Conservation (phyloP, 2,888 invertebrate species). For the Pseudococcus viburni region DNA sequence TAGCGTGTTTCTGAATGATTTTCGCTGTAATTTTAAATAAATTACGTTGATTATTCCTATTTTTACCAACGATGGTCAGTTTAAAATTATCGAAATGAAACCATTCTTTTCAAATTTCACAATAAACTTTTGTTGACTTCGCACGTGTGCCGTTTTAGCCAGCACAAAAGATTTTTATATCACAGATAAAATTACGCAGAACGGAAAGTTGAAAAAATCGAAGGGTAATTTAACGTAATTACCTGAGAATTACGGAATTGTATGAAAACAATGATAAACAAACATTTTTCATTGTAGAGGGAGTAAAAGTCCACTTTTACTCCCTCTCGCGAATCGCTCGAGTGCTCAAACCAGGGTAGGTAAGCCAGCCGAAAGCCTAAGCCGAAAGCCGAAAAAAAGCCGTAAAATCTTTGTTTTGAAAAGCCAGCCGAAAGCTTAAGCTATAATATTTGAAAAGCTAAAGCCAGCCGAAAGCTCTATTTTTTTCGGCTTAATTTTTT, state of each 20-base stretch:
- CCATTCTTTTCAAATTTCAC: background rate
- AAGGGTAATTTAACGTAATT: background rate
- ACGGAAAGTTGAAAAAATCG: background rate
- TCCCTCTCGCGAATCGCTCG: too few relatives aligned
- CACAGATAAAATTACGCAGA: background rate
- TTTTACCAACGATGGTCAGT: background rate
- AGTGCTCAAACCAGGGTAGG: too few relatives aligned
- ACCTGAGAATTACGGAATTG: background rate
- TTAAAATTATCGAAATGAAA: background rate
- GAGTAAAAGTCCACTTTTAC: too few relatives aligned
- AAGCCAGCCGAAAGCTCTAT: too few relatives aligned
- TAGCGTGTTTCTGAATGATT: background rate
- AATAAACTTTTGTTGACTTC: background rate
- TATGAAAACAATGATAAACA: background rate
- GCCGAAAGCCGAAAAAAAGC: too few relatives aligned
- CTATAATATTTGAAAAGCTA: too few relatives aligned
- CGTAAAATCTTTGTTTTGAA: too few relatives aligned
- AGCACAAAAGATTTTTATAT: background rate
- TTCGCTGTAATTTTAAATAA: constrained; percentile 5
- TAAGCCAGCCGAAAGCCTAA: too few relatives aligned
- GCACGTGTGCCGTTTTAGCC: background rate
- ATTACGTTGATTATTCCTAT: background rate
- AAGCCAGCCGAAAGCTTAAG: too few relatives aligned
- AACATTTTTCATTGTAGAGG: background rate
- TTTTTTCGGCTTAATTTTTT: too few relatives aligned